Conservation (phyloP, 2,888 invertebrate species). For the Drosophila kuntzei region DNA sequence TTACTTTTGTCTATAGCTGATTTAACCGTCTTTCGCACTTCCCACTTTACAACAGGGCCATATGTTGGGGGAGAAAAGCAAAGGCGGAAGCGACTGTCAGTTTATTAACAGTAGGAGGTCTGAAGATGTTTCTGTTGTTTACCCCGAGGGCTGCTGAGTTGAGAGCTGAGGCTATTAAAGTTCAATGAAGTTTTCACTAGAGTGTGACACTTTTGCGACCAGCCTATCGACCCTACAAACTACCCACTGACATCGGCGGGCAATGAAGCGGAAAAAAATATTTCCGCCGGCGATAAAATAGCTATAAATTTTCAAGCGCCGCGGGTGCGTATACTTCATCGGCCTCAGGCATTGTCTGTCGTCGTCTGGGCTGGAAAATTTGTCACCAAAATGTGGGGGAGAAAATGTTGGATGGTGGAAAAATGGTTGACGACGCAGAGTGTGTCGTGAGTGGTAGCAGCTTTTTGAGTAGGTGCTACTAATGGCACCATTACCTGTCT, state of each 20-base stretch:
- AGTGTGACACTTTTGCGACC: conserved; percentile 59
- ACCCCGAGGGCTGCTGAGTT: conserved; percentile 38
- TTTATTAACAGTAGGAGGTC: conserved; percentile 20
- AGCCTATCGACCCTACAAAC: conserved; percentile 27
- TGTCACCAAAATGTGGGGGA: conserved; percentile 39
- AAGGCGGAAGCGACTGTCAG: conserved; percentile 30
- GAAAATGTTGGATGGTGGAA: conserved; percentile 7
- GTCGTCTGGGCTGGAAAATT: conserved; percentile 48
- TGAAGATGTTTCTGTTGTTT: conserved; percentile 39
- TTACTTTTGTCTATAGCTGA: neutral
- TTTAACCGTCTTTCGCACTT: conserved; percentile 7
- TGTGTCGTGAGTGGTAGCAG: conserved; percentile 21
- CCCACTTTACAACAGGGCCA: conserved; percentile 4
- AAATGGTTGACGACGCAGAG: conserved; percentile 31
- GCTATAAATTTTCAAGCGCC: conserved; percentile 72
- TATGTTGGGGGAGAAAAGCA: conserved; percentile 10
- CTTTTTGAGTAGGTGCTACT: conserved; percentile 71
- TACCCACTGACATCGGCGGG: conserved; percentile 27
- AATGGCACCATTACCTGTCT: conserved; percentile 73
- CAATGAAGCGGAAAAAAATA: conserved; percentile 76
- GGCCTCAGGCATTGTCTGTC: conserved; percentile 24
- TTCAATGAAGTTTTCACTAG: conserved; percentile 70
- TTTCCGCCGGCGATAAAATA: conserved; percentile 73
- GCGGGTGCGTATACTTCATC: conserved; percentile 34
- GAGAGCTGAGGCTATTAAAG: conserved; percentile 60